phyloP scores from a whole-genome alignment of 1,140 invertebrate species.

The Drosophila obscura region DNA sequence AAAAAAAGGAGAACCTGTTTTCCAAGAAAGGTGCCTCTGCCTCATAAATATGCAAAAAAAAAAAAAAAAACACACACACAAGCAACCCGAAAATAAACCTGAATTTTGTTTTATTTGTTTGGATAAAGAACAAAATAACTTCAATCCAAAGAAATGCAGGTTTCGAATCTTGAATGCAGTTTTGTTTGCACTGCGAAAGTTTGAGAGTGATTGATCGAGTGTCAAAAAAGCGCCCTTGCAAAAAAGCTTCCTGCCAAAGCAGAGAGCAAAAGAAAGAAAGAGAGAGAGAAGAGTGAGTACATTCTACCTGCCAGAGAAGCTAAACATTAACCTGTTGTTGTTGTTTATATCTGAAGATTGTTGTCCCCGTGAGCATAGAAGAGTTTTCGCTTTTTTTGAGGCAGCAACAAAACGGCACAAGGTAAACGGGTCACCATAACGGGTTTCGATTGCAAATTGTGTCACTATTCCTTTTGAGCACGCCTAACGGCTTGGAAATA shows the following conservation, averaged over 20 bases:
- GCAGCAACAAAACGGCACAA: conserved; percentile 49
- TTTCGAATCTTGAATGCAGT: conserved; percentile 38
- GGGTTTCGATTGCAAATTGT: conserved; percentile 32
- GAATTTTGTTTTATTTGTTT: conserved; percentile 45
- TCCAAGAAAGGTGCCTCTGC: conserved; percentile 20
- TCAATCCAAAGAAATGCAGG: conserved; percentile 40
- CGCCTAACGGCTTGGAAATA: background rate
- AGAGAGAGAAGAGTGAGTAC: conserved; percentile 7
- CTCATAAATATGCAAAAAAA: conserved; percentile 70
- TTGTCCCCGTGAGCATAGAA: conserved; percentile 20
- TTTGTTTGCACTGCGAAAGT: conserved; percentile 34
- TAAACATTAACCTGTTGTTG: conserved; percentile 39
- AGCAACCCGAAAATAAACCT: conserved; percentile 51
- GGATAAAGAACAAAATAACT: background rate
- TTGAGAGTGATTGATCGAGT: conserved; percentile 34
- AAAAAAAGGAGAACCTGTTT: conserved; percentile 64
- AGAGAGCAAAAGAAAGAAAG: background rate
- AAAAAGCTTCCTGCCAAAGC: conserved; percentile 16
- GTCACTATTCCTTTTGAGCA: conserved; percentile 20
- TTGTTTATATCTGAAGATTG: conserved; percentile 18
- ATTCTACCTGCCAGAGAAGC: conserved; percentile 17
- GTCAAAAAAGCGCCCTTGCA: conserved; percentile 13
- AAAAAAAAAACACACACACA: conserved; percentile 16
- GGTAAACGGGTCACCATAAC: conserved; percentile 60
- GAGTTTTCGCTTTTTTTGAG: conserved; percentile 66